Evolutionary conservation across 2,113 vertebrate genomes (phyloP).

Genomic region (Nesoenas mayeri): DNA sequence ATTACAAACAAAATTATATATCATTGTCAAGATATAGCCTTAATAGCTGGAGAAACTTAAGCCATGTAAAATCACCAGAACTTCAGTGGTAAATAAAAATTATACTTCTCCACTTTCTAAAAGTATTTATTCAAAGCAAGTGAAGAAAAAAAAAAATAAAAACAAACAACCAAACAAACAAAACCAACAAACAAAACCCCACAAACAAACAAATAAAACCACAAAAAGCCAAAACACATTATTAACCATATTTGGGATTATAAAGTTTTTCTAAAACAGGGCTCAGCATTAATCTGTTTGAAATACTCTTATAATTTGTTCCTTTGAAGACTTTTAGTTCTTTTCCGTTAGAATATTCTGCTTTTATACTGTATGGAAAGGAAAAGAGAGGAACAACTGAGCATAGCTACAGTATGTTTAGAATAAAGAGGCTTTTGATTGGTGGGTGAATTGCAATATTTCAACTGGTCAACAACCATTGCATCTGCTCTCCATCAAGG

Average conservation of each 20-base stretch:
- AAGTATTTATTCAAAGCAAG: neutral
- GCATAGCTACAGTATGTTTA: neutral
- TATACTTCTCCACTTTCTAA: neutral
- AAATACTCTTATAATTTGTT: neutral
- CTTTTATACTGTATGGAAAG: neutral
- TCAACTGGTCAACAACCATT: neutral
- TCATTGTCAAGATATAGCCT: neutral
- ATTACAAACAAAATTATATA: conserved; percentile 34
- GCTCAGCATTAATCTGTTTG: neutral
- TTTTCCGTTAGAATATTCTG: neutral
- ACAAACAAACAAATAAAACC: too few species aligned
- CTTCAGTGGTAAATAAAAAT: neutral
- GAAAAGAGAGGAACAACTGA: neutral
- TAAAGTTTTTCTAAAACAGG: neutral
- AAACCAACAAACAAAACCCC: too few species aligned
- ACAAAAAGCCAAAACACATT: too few species aligned
- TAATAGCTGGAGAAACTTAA: neutral
- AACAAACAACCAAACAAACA: neutral
- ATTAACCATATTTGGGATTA: neutral
- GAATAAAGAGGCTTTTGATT: neutral
- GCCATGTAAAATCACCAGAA: neutral
- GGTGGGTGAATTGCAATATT: neutral
- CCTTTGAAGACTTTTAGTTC: neutral
- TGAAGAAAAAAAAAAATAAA: neutral
- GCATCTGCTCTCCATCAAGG: neutral